Base-by-base conservation (phyloP, 2,113 vertebrate genomes). In the Guaruba guarouba region DNA sequence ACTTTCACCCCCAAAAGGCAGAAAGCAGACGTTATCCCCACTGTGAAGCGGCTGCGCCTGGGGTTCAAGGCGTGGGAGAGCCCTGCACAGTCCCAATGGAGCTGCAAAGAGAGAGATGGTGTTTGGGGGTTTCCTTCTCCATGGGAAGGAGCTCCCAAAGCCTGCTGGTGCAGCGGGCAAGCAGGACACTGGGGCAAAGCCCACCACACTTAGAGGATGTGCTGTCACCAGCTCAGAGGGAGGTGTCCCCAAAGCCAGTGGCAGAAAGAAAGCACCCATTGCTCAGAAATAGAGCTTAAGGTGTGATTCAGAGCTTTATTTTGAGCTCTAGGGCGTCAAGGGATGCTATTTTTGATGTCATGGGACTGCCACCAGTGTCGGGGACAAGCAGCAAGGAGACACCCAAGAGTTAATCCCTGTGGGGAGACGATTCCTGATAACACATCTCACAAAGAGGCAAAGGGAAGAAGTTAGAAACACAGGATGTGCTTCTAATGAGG, bases 191-290 rank as follows among this genome's bases (percentile, higher is more conserved):
- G 7, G 33, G 14, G 20, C 8, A 48, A 70, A 81, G 33, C 37
- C 28, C 33, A 57, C 20, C 17, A 23, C 0, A 0, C 31, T 66
- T 61, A 9, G 39, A 54, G n/a, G 52, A 37, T 49, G 1, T 0
- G 23, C 27, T 77, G 28, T 41, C 82, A 43, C 31, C 64, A 43
- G 27, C 24, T 80, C 75, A 39, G 29, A 61, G 18, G 18, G n/a
- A 79, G 4, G 10, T 71, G 39, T 33, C 29, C 39, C 17, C 76
- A 51, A 49, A n/a, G 19, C 43, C 49, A 24, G 62, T 31, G 43
- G 24, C 39, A 49, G 46, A 66, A 54, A 48, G 31, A 6, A 57
- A 68, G 28, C 37, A 17, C 1, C 0, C 0, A 0, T 52, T 39
- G 37, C 52, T 91, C 66, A 51, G 88, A 73, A 78, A 78, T 10